These are phyloP conservation scores for Luidia sarsii DNA, from an alignment of 53 echinoderm and acorn worm genomes.

Conservation along the genomic window DNA sequence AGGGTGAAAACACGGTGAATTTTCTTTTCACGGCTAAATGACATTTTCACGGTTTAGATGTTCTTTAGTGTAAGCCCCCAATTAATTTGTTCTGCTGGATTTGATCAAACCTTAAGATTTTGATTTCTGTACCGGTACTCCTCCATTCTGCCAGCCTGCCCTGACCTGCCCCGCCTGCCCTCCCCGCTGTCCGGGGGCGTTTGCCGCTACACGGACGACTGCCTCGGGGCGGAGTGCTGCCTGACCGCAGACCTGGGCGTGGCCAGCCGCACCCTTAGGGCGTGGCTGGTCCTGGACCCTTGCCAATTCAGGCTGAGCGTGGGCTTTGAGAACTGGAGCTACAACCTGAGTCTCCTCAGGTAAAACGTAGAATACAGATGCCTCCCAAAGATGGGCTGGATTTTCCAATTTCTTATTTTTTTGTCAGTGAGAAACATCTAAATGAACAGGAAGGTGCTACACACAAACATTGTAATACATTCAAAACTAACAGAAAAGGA, in stretches of 20 bases:
- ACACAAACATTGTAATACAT: neutral
- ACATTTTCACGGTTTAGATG: too few species aligned
- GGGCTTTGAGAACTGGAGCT: conserved; percentile 61
- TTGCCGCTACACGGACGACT: conserved; percentile 43
- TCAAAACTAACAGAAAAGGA: neutral
- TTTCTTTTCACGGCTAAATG: too few species aligned
- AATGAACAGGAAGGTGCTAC: neutral
- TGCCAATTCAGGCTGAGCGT: conserved; percentile 37
- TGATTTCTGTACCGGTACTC: too few species aligned
- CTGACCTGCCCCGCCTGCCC: conserved; percentile 12
- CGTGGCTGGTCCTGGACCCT: conserved; percentile 37
- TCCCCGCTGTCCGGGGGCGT: conserved; percentile 14
- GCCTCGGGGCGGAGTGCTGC: conserved; percentile 51
- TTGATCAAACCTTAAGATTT: too few species aligned
- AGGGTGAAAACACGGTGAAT: too few species aligned
- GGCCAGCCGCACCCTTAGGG: conserved; percentile 22
- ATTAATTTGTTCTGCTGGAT: too few species aligned
- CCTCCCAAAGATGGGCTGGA: neutral
- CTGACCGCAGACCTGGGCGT: conserved; percentile 30
- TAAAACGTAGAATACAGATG: neutral
- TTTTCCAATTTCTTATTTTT: too few species aligned
- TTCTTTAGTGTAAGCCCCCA: too few species aligned
- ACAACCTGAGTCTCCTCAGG: conserved; percentile 36
- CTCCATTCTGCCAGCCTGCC: conserved; percentile 22
- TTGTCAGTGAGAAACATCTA: too few species aligned